Base-by-base conservation (phyloP, 1,140 invertebrate genomes). In the Dinoponera quadriceps region DNA sequence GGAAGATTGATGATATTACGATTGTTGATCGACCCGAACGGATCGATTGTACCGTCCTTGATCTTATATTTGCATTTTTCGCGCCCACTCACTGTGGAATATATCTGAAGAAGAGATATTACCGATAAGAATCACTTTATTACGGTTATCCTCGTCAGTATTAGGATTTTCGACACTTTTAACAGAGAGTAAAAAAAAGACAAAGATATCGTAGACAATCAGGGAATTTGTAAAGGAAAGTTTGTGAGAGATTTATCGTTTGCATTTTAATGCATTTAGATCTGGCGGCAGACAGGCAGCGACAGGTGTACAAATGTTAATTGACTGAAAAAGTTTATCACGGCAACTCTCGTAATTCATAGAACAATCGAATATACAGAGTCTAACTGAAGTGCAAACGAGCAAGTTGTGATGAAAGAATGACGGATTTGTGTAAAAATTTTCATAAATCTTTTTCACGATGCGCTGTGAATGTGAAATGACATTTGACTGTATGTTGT, bases 31-130 rank as follows among this genome's bases (percentile, higher is more conserved):
- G 7, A 75, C 82, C 38, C 33, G 20, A 71, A 63, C 48, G 57
- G 65, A 77, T n/a, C n/a, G 22, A 72, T 82, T 57, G 57, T 75
- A 87, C 83, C 83, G 85, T 88, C 83, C 80, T 80, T 44, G n/a
- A 82, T 75, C 16, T 54, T 82, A 54, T n/a, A 87, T 66, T 57
- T 83, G 85, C 68, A 57, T 88, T 88, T 68, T 16, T 73, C 13
- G 48, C 49, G 18, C 69, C 59, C 20, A 22, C 60, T 65, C 44
- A 16, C 33, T 55, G 48, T n/a, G 3, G n/a, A 82, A 20, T 44
- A 63, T 57, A 54, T 59, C 54, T n/a, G n/a, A n/a, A n/a, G n/a
- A n/a, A n/a, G 48, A 63, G 29, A 63, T 44, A 9, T 16, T 63
- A 54, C 33, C 16, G 57, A 27, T 54, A 68, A 85, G 48, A 20